phyloP scores from a whole-genome alignment of 2,113 vertebrate species.

The human (Homo sapiens) region GRCh38 chr14:83758501-83759000 shows the following conservation, averaged over 20 bases:
- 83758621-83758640: background rate
- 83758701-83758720: background rate
- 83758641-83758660: rapidly evolving
- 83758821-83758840: background rate
- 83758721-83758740: background rate
- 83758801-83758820: background rate
- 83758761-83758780: background rate
- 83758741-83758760: background rate
- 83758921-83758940: background rate
- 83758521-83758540: background rate
- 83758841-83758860: background rate
- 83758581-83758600: background rate
- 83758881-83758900: background rate
- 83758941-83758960: rapidly evolving
- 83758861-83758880: background rate
- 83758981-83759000: background rate
- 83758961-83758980: rapidly evolving
- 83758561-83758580: background rate
- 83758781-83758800: background rate
- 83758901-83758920: background rate
- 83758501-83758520: background rate
- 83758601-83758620: background rate
- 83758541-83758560: background rate
- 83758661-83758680: background rate
- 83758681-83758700: background rate